phyloP scores from a whole-genome alignment of 2,888 invertebrate species.

The Pheosia gnoma region DNA sequence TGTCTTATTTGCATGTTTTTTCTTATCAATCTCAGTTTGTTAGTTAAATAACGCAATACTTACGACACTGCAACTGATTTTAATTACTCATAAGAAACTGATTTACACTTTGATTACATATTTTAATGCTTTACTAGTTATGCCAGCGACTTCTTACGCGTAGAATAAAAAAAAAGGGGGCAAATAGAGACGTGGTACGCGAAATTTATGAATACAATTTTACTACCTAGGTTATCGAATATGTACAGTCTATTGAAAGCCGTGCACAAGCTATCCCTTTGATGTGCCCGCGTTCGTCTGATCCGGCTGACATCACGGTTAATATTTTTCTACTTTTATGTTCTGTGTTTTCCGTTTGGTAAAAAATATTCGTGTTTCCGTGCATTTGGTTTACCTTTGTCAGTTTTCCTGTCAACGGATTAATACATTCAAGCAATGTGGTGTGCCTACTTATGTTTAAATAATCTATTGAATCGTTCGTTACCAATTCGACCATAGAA shows the following conservation, averaged over 20 bases:
- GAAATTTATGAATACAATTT: constrained; percentile 15
- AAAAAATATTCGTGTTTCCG: background rate
- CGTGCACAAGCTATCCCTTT: constrained; percentile 31
- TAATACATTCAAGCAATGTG: background rate
- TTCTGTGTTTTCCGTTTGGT: background rate
- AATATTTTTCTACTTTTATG: background rate
- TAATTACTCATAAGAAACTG: no score
- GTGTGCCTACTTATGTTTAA: no score
- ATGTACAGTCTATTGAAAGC: constrained; percentile 26
- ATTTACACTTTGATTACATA: no score
- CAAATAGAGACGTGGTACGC: constrained; percentile 12
- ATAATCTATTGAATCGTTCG: background rate
- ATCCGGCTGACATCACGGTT: background rate
- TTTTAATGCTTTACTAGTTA: no score
- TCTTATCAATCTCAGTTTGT: no score
- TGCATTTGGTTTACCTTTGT: no score
- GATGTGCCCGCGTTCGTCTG: constrained; percentile 11
- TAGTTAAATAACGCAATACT: no score
- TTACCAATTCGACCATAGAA: background rate
- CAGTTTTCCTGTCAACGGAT: no score
- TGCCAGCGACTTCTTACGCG: no score
- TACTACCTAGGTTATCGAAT: constrained; percentile 11
- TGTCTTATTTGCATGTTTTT: no score
- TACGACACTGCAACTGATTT: no score
- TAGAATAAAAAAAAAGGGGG: no score